Evolutionary conservation across 2,113 vertebrate species (phyloP).

Genomic region (Myocastor coypus): DNA sequence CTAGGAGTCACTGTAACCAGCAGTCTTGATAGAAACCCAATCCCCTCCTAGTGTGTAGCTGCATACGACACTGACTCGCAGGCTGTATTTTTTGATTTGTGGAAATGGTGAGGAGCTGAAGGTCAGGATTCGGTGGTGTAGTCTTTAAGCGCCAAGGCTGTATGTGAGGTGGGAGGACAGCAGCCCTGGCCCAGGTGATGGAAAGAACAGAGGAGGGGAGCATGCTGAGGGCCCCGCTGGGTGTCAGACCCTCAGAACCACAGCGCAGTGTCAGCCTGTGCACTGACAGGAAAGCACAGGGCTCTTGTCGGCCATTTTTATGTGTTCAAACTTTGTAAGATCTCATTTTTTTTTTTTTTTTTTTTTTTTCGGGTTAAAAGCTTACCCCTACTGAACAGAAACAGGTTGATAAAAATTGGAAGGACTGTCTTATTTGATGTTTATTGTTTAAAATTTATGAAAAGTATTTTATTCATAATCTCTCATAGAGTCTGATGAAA

Average conservation of each 20-base stretch:
- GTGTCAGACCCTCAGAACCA: background rate
- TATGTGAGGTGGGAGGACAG: background rate
- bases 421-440: slow-evolving; percentile 6
- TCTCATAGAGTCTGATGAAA: background rate
- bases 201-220: background rate
- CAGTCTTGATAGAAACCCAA: background rate
- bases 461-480: slow-evolving; percentile 23
- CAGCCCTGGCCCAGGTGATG: background rate
- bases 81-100: background rate
- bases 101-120: background rate
- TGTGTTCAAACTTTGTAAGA: slow-evolving; percentile 4
- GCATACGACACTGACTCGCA: background rate
- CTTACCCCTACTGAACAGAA: background rate
- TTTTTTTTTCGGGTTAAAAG: slow-evolving; percentile 1
- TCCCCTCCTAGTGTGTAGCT: background rate
- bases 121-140: background rate
- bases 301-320: background rate
- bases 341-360: background rate
- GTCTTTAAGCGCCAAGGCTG: background rate
- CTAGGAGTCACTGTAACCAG: background rate
- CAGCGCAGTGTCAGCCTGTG: fast-evolving
- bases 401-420: slow-evolving; percentile 45
- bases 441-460: slow-evolving; percentile 51
- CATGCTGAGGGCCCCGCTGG: fast-evolving
- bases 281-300: fast-evolving